Percentiles rank a stretch among this genome's conserved stretches.
These are phyloP conservation scores for Nomia melanderi DNA, from an alignment of 1,140 invertebrate genomes.

Conservation along the genomic window DNA sequence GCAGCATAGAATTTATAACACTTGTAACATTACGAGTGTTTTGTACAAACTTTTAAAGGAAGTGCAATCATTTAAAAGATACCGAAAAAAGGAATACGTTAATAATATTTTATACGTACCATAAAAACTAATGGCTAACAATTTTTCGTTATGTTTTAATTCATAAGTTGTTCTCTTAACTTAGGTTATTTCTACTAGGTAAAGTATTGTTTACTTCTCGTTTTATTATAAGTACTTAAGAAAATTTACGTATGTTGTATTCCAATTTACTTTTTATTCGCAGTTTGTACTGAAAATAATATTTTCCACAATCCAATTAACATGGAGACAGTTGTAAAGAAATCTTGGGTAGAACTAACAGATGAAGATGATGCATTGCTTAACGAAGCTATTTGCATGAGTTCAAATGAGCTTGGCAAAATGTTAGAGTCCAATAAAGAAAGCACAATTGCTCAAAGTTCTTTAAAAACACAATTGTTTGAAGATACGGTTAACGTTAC, in stretches of 20 bases:
- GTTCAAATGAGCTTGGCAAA: slow-evolving; percentile 39
- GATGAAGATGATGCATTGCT: slow-evolving; percentile 68
- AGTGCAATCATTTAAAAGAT: not conserved
- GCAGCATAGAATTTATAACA: slow-evolving; percentile 26
- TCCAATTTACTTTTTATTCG: not conserved
- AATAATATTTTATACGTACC: not conserved
- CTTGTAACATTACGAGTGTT: not conserved
- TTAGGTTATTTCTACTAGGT: slow-evolving; percentile 48
- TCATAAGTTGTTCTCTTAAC: not conserved
- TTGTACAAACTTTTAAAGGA: not conserved
- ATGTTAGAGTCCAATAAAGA: slow-evolving; percentile 11
- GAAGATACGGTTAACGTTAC: slow-evolving; percentile 21
- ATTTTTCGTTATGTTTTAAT: not conserved
- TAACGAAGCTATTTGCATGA: slow-evolving; percentile 64
- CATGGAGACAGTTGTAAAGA: slow-evolving; percentile 31
- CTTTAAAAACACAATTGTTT: not conserved
- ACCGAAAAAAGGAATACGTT: not conserved
- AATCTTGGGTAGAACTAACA: slow-evolving; percentile 19
- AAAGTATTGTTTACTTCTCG: not conserved
- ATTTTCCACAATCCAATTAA: not conserved
- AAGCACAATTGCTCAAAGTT: not conserved
- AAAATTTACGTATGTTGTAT: not conserved
- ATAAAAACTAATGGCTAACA: not conserved
- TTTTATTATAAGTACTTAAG: not conserved
- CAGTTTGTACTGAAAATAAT: not conserved